Conservation (phyloP, 2,888 invertebrate genomes). For the Epiblema foenella region DNA sequence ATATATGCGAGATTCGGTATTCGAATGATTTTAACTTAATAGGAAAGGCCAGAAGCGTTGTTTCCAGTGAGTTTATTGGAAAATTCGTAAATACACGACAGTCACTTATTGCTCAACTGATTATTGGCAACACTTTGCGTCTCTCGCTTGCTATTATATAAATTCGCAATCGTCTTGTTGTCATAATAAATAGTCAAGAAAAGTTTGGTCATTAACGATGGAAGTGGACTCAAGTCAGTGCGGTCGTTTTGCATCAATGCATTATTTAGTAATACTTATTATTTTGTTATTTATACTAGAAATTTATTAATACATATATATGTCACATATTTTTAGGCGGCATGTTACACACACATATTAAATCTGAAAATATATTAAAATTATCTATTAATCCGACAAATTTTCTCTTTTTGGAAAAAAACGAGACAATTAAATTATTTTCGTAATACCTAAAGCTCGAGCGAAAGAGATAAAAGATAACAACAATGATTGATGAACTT, state of each 20-base stretch:
- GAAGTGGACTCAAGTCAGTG: not conserved
- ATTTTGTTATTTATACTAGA: not conserved
- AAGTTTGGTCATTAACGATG: not conserved
- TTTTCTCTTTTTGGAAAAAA: not conserved
- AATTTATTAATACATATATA: not conserved
- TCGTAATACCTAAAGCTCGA: not conserved
- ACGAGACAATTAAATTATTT: not conserved
- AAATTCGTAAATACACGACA: not conserved
- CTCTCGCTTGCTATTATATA: not conserved
- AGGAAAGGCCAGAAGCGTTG: conserved; percentile 6
- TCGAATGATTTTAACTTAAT: conserved; percentile 25
- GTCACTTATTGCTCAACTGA: not conserved
- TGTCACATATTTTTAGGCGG: not conserved
- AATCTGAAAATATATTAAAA: not conserved
- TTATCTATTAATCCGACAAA: not conserved
- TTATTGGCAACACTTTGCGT: not conserved
- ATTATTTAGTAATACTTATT: not conserved
- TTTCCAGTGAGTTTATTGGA: conserved; percentile 24
- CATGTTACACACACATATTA: no score
- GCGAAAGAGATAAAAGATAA: not conserved
- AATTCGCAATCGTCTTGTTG: not conserved
- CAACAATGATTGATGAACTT: not conserved
- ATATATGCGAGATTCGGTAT: conserved; percentile 48
- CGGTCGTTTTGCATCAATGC: not conserved
- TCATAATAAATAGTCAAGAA: not conserved